Evolutionary conservation across 2,888 invertebrate genomes (phyloP), one percentile per base, ranked within the genome.

Genomic region (Chrysolina americana): DNA sequence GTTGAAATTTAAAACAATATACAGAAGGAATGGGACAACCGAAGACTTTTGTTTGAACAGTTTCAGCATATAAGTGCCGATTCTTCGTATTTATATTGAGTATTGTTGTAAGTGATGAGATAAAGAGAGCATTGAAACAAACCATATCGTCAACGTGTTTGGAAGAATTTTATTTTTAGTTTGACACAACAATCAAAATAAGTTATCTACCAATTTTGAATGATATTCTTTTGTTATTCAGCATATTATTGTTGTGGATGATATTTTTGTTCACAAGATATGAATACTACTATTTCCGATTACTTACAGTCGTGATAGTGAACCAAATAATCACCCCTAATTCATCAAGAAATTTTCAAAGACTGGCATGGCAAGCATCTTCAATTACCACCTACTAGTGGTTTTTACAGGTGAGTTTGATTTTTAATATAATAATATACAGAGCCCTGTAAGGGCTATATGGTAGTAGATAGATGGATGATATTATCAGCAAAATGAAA

Each of bases 361-460:
- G 2, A 48, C 15, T n/a, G 17, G 19, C 53, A 53, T 53, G 53
- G 11, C 53, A 19, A 23, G 10, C 21, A 53, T 53, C 53, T 53
- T 53, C 4, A 53, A 53, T 53, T 53, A 53, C 21, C 21, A 53
- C 19, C 21, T 53, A 23, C 19, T 53, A 21, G 53, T 53, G 10
- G 53, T 53, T 21, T 21, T 53, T 13, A 53, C 53, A 53, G 53
- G 53, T 53, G 53, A 53, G 53, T 53, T 21, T 36, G 36, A 6
- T 36, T 8, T 36, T 36, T 0, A 6, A 6, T 8, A 36, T 6
- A 36, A 6, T 36, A n/a, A 15, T 15, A 15, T 28, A 28, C 28
- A 3, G 28, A 28, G 2, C 28, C 2, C 28, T 28, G 28, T 28
- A n/a, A n/a, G n/a, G n/a, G n/a, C n/a, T n/a, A n/a, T n/a, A n/a